Evolutionary conservation across 2,113 vertebrate genomes (phyloP), one percentile per base, ranked within the genome.

Genomic region (Urocolius indicus): DNA sequence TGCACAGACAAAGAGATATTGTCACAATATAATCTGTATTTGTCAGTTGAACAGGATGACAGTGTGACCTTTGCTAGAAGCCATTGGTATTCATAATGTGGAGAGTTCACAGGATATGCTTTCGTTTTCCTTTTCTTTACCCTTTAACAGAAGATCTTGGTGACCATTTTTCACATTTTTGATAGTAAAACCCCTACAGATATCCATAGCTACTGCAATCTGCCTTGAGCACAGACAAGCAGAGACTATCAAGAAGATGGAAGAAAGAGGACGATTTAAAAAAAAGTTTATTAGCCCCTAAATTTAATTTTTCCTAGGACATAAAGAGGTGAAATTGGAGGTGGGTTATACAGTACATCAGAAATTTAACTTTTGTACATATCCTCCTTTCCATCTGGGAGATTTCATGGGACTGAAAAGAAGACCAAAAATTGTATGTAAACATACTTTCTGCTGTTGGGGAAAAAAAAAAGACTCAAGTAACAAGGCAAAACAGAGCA

Each of bases 281-380:
- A 38, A 23, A 5, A 22, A 74, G 68, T 45, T 48, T 81, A 69
- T 84, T 92, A 93, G 4, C 63, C 22, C 76, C 67, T 77, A 62
- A n/a, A 75, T 91, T 89, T 74, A 78, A 49, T 17, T 96, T 67
- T 91, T 65, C 45, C 38, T 61, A 16, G 62, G 86, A 95, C 16
- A 68, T 27, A 86, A 93, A 83, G 18, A 13, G 30, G 10, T 63
- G 13, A 16, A 49, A 43, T 72, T 93, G 54, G 58, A 76, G 36
- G 59, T 69, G 66, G 3, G 16, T 76, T 88, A 71, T 48, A 75
- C 45, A 87, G 41, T 80, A 78, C 29, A 43, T 52, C 36, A 74
- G 41, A 84, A 90, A 59, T 62, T 67, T 85, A n/a, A 87, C 45
- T 54, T 91, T 91, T 75, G 30, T 87, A 46, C 11, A 58, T 24